These are phyloP conservation scores for Tupiocoris notatus DNA, from an alignment of 2,888 invertebrate genomes.

Conservation along the genomic window DNA sequence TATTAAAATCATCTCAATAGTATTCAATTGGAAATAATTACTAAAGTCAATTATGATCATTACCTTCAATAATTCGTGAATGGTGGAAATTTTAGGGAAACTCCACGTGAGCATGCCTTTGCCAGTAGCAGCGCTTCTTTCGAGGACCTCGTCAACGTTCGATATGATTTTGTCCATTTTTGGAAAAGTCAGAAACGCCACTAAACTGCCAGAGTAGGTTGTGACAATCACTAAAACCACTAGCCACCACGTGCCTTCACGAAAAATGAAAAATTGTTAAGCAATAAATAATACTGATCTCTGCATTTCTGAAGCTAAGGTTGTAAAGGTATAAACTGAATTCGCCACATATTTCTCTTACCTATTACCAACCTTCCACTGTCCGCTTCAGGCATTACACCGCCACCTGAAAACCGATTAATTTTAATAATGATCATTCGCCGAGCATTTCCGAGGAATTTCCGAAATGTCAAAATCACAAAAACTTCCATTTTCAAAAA, in stretches of 20 bases:
- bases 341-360: too few relatives aligned
- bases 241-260: slow-evolving; percentile 87
- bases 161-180: slow-evolving; percentile 72
- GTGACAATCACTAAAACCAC: slow-evolving; percentile 85
- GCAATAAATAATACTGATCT: too few relatives aligned
- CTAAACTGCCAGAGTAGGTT: slow-evolving; percentile 88
- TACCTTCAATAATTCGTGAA: slow-evolving; percentile 63
- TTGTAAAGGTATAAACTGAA: too few relatives aligned
- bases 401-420: slow-evolving; percentile 74
- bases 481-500: too few relatives aligned
- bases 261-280: too few relatives aligned
- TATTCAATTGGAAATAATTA: not conserved
- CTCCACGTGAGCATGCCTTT: slow-evolving; percentile 69
- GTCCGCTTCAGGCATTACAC: slow-evolving; percentile 79
- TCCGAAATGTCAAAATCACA: too few relatives aligned
- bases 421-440: too few relatives aligned
- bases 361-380: slow-evolving; percentile 80
- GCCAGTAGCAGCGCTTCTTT: slow-evolving; percentile 50
- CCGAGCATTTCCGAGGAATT: too few relatives aligned
- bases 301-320: too few relatives aligned
- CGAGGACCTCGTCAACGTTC: slow-evolving; percentile 61
- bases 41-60: not conserved
- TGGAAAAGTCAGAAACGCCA: slow-evolving; percentile 89
- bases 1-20: not conserved
- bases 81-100: slow-evolving; percentile 69